Percentiles rank a stretch among this genome's conserved stretches.
Evolutionary conservation across 2,888 invertebrate genomes (phyloP).

Genomic region (Agrilus cyanescens): DNA sequence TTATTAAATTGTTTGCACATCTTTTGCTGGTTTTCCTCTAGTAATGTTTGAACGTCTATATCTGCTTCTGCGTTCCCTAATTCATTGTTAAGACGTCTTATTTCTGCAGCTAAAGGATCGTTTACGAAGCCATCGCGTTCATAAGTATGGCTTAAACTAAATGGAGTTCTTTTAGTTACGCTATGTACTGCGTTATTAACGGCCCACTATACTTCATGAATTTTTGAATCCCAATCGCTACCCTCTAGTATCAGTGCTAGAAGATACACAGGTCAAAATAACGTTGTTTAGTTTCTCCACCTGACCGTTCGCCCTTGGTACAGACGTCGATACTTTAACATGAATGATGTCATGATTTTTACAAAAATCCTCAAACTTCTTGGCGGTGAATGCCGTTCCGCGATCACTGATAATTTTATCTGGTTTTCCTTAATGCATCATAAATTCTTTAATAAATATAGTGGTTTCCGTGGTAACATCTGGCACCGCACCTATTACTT

Average conservation of each 20-base stretch:
- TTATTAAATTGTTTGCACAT: too few species aligned
- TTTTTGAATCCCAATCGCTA: constrained; percentile 2
- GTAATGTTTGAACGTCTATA: too few species aligned
- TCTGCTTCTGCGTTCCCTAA: too few species aligned
- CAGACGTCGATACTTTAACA: too few species aligned
- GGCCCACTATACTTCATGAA: constrained; percentile 9
- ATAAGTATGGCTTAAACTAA: constrained; percentile 5
- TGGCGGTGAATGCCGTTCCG: constrained; percentile 3
- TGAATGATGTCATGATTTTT: too few species aligned
- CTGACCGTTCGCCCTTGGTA: too few species aligned
- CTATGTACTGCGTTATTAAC: constrained; percentile 8
- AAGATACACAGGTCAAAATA: not conserved
- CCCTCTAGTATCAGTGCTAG: not conserved
- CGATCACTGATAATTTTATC: constrained; percentile 4
- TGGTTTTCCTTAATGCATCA: not conserved
- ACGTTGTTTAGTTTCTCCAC: too few species aligned
- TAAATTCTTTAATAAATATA: too few species aligned
- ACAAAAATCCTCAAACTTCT: too few species aligned
- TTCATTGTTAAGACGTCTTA: not conserved
- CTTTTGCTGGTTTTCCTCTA: too few species aligned
- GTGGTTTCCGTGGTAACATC: too few species aligned
- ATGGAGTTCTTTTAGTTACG: constrained; percentile 3
- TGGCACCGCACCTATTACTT: too few species aligned
- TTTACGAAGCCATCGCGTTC: constrained; percentile 7
- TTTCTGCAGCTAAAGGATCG: constrained; percentile 4